Evolutionary conservation across 2,797 vertebrate species (phyloP).

Genomic region (Poecile montanus): DNA sequence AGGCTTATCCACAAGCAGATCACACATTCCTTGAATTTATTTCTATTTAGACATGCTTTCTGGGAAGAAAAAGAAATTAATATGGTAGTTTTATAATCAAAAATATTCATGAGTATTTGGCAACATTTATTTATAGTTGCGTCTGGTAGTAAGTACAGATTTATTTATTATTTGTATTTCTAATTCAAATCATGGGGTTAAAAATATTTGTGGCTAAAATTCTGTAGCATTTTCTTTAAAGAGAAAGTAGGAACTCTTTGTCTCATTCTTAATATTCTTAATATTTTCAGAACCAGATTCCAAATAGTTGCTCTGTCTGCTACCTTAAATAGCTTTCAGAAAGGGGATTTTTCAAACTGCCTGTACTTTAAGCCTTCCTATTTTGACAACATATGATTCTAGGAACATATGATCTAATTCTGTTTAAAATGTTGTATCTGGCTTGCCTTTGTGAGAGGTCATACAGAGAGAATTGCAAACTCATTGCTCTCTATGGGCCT

Average conservation of each 20-base stretch:
- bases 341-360: not conserved
- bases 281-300: not conserved
- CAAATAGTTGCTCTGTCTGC: not conserved
- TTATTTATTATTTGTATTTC: slow-evolving; percentile 36
- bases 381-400: not conserved
- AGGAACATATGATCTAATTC: not conserved
- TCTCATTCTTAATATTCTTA: not conserved
- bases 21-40: slow-evolving; percentile 26
- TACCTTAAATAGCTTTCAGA: not conserved
- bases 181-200: not conserved
- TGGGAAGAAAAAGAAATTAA: not conserved
- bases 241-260: not conserved
- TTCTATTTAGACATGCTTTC: slow-evolving; percentile 28
- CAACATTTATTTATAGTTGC: slow-evolving; percentile 24
- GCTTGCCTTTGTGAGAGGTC: not conserved
- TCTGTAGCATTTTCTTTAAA: not conserved
- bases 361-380: not conserved
- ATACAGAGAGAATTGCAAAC: not conserved
- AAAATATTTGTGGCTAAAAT: not conserved
- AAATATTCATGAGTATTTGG: slow-evolving; percentile 27
- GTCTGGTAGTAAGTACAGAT: not conserved
- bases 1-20: slow-evolving; percentile 41
- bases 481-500: not conserved
- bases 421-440: not conserved
- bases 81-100: not conserved